Evolutionary conservation across 2,888 invertebrate species (phyloP).

Genomic region (Philhelius pedissequus): DNA sequence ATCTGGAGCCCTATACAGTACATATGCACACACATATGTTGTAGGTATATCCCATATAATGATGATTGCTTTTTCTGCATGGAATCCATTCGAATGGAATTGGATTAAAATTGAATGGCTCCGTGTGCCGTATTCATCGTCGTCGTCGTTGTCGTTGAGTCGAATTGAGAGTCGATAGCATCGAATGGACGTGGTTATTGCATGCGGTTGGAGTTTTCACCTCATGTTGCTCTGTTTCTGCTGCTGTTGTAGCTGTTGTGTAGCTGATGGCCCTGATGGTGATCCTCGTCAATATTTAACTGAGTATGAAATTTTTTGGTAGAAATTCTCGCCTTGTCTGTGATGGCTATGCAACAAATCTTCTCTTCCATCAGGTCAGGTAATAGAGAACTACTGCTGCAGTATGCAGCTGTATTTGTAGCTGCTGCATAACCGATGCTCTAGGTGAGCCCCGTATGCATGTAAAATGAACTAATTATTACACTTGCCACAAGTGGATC

Average conservation of each 20-base stretch:
- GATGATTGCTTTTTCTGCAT: constrained; percentile 67
- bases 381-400: background rate
- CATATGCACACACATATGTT: too few relatives aligned
- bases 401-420: background rate
- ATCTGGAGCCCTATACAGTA: background rate
- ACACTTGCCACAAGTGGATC: constrained; percentile 64
- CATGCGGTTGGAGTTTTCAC: constrained; percentile 31
- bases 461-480: constrained; percentile 61
- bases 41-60: constrained; percentile 57
- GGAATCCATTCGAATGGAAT: constrained; percentile 65
- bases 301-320: constrained; percentile 51
- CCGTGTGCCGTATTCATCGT: constrained; percentile 30
- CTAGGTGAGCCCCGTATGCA: too few relatives aligned
- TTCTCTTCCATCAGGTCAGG: background rate
- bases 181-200: constrained; percentile 17
- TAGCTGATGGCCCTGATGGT: constrained; percentile 36
- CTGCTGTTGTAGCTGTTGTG: too few relatives aligned
- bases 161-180: constrained; percentile 17
- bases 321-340: constrained; percentile 1
- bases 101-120: constrained; percentile 67
- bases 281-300: constrained; percentile 64
- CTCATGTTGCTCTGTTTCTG: constrained; percentile 11
- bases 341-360: constrained; percentile 17
- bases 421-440: background rate
- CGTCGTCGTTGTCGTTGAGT: background rate